These are phyloP conservation scores for Periphyllus acericola DNA, from an alignment of 2,888 invertebrate genomes.

Conservation along the genomic window DNA sequence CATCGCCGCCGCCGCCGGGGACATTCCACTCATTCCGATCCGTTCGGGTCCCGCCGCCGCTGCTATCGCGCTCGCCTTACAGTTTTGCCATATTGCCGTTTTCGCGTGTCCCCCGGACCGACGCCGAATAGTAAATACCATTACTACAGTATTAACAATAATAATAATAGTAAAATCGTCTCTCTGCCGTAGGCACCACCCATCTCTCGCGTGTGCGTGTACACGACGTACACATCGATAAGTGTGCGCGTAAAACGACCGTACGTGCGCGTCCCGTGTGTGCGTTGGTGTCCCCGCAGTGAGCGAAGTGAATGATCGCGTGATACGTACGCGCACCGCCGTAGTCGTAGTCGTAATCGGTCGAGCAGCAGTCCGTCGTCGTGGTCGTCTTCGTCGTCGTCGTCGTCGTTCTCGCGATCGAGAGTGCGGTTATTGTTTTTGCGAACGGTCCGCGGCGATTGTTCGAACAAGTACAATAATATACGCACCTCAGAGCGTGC, in stretches of 20 bases:
- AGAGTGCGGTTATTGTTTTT: too few relatives aligned
- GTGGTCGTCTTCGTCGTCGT: neutral
- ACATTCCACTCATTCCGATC: constrained; percentile 46
- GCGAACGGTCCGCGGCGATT: too few relatives aligned
- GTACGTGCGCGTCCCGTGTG: neutral
- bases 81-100: constrained; percentile 49
- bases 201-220: neutral
- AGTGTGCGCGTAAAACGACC: neutral
- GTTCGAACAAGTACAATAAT: too few relatives aligned
- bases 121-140: neutral
- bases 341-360: constrained; percentile 23
- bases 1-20: neutral
- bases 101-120: neutral
- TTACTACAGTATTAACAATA: neutral
- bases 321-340: constrained; percentile 7
- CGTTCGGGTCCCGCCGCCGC: neutral
- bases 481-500: neutral
- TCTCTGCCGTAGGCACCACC: neutral
- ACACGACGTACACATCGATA: neutral
- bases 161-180: neutral
- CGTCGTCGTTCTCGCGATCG: neutral
- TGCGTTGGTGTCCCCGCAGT: neutral
- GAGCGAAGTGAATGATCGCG: constrained; percentile 23
- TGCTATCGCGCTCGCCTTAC: neutral
- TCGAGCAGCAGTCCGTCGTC: neutral